Base-by-base conservation (phyloP, 2,797 vertebrate genomes). In the Brachyrhaphis roseni region DNA sequence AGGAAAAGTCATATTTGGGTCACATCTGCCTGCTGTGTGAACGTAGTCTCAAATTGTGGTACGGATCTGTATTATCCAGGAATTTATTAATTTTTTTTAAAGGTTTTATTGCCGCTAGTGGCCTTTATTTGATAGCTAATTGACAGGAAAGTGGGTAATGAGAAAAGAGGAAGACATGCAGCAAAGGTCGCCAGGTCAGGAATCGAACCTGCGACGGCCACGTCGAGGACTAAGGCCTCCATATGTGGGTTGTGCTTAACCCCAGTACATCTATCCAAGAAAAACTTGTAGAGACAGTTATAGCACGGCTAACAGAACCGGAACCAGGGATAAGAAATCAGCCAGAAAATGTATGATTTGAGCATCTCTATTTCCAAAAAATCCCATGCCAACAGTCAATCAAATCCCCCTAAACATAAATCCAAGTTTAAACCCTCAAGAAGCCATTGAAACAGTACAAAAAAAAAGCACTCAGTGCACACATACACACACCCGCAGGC, bases 401-500 rank as follows among this genome's bases (percentile, higher is more conserved):
- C 1, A 23, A 23, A 28, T 45, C 13, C 68, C 64, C 64, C 36
- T 12, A 41, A 23, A 4, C 20, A 43, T 16, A 26, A 45, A 70
- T 70, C 39, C 66, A 70, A 45, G 66, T 70, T n/a, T n/a, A 70
- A 70, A n/a, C 66, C 26, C 66, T 70, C 43, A 1, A 80, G 71
- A 85, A 84, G 84, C 78, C 6, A 76, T 47, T 64, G 23, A 64
- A 64, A 66, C 59, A 10, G 59, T 66, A 49, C 28, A 16, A 76
- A 55, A 51, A 45, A 66, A 76, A 62, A 45, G 18, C 41, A 23
- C 49, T 2, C 4, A 78, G 68, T 66, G 74, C 78, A 43, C 75
- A 75, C 72, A 59, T 66, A 74, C 76, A 34, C 73, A 73, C 72
- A 59, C 7, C 64, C 13, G 73, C 78, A 39, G 73, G 74, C 72